Evolutionary conservation across 2,797 vertebrate genomes (phyloP).

Genomic region (Natrix natrix): DNA sequence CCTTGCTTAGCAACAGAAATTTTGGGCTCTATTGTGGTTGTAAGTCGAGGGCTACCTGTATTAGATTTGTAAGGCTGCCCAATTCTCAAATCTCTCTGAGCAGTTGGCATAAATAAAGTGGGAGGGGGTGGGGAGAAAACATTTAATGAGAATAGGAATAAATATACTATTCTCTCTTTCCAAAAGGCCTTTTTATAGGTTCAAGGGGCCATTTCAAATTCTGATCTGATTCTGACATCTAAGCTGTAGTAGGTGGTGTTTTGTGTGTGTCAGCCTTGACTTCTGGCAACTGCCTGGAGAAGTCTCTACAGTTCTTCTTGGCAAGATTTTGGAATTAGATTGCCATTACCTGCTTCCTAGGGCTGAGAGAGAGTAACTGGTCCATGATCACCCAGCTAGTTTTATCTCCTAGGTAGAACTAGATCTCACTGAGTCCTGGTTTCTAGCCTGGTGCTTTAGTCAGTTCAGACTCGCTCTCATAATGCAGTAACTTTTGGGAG

Average conservation of each 20-base stretch:
- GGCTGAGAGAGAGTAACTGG: neutral
- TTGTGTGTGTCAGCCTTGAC: neutral
- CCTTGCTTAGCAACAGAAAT: neutral
- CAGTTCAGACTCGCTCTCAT: neutral
- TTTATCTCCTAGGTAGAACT: neutral
- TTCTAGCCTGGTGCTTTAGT: neutral
- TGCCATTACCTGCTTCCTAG: neutral
- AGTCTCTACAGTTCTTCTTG: neutral
- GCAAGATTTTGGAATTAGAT: neutral
- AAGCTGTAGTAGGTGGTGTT: neutral
- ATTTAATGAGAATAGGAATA: neutral
- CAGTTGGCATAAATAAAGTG: neutral
- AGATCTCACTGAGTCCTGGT: neutral
- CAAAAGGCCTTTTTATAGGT: neutral
- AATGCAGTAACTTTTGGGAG: neutral
- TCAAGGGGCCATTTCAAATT: neutral
- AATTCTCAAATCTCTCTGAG: neutral
- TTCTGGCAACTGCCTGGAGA: neutral
- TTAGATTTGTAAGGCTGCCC: neutral
- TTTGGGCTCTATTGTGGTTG: neutral
- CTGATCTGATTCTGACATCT: neutral
- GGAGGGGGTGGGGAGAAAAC: fast-evolving
- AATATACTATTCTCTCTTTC: neutral
- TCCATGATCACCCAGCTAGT: neutral
- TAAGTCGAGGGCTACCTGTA: neutral